Evolutionary conservation across 1,140 invertebrate genomes (phyloP), one percentile per base, ranked within the genome.

Genomic region (Lanistes nyassanus): DNA sequence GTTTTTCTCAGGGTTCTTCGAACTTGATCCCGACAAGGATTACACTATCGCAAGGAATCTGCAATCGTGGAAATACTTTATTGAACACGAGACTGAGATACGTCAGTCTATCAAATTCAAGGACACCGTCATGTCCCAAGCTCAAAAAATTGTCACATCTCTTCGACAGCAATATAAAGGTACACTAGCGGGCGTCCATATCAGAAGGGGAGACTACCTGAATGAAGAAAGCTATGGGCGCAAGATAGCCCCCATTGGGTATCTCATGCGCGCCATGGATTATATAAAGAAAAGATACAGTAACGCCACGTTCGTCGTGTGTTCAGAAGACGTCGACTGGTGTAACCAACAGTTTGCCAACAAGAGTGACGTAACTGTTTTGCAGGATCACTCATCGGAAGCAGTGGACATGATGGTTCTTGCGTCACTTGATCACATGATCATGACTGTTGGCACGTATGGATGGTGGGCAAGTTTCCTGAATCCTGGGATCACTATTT

Each of bases 391-490:
- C 16, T 51, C 66, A 26, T 53, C 68, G 1, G 11, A 26, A 2
- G 72, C 74, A 11, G 88, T 91, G 78, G 82, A 83, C 71, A 69
- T 85, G 42, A 71, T 71, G 7, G 67, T 81, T 1, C 68, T 85
- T 36, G 67, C 78, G 53, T 56, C 72, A 21, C 76, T 79, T 47
- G 80, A 84, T 36, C 83, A 85, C 74, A 79, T 51, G n/a, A 82
- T 85, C 31, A 81, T 83, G 31, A 83, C 76, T 23, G 66, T 77
- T 6, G 84, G 84, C 7, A 75, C 78, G 21, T 84, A 79, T 71
- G 81, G 81, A 6, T 84, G 83, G 82, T 85, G 83, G 84, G 77
- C 74, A 16, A 83, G 79, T 9, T 84, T 72, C 62, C 73, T 83
- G 21, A 80, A 76, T 26, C 76, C 79, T 23, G 85, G 86, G 23